A percentile compares a stretch with the other conserved stretches of the same genome.
Evolutionary conservation across 2,797 vertebrate species (phyloP).

Genomic region (Xenops minutus): DNA sequence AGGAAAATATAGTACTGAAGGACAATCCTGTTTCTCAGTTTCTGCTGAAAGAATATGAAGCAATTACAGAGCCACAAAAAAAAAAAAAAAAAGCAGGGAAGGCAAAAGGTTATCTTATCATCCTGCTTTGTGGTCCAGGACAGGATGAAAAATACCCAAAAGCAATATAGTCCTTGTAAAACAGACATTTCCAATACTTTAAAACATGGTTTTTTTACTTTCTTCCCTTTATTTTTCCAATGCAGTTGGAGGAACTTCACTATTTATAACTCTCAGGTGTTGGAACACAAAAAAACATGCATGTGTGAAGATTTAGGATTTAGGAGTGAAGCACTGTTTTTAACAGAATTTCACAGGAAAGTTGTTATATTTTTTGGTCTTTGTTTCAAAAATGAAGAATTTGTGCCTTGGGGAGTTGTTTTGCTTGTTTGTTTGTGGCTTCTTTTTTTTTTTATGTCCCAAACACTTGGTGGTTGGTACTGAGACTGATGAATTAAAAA

Average conservation of each 20-base stretch:
- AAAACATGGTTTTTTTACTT: background rate
- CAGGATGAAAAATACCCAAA: background rate
- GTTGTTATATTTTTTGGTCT: conserved; percentile 68
- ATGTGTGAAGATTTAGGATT: background rate
- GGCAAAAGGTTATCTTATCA: background rate
- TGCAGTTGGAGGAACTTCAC: background rate
- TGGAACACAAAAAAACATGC: background rate
- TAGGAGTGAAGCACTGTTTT: background rate
- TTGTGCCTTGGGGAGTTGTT: conserved; percentile 71
- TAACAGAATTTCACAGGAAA: conserved; percentile 25
- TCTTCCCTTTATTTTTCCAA: background rate
- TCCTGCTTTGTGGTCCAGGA: background rate
- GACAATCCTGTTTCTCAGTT: background rate
- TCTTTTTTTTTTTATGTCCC: conserved; percentile 60
- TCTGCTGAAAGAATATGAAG: background rate
- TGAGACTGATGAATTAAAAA: conserved; percentile 73
- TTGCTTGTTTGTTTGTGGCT: background rate
- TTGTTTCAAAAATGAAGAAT: conserved; percentile 78
- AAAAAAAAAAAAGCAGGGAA: background rate
- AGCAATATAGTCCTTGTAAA: background rate
- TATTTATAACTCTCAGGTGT: background rate
- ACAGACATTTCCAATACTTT: background rate
- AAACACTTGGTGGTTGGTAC: conserved; percentile 73
- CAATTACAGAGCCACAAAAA: background rate
- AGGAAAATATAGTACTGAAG: background rate